Percentiles rank a stretch among this genome's conserved stretches.
Evolutionary conservation across 2,797 vertebrate species (phyloP).

Genomic region (Meriones psammophilus): DNA sequence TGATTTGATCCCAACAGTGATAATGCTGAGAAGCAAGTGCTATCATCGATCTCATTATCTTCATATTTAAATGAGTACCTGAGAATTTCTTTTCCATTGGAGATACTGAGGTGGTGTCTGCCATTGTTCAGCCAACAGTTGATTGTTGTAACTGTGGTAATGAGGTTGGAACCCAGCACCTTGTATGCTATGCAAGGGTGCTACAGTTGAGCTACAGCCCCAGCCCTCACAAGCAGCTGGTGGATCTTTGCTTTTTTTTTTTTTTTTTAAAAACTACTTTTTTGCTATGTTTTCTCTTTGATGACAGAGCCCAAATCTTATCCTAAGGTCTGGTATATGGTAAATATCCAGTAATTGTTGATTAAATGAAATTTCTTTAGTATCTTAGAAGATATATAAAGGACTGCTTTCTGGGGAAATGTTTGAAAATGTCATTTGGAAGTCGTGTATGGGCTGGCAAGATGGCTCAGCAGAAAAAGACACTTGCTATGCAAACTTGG

Average conservation of each 20-base stretch:
- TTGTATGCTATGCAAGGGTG: neutral
- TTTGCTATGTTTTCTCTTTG: constrained; percentile 37
- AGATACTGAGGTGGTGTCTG: constrained; percentile 19
- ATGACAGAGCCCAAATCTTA: neutral
- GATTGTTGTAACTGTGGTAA: neutral
- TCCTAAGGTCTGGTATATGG: neutral
- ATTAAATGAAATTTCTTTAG: constrained; percentile 33
- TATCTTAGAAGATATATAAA: neutral
- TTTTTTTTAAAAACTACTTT: neutral
- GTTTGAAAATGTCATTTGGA: constrained; percentile 16
- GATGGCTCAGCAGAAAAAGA: neutral
- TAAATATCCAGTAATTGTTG: constrained; percentile 1
- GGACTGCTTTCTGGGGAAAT: constrained; percentile 4
- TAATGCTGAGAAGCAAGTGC: constrained; percentile 21
- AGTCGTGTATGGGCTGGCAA: neutral
- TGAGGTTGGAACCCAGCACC: neutral
- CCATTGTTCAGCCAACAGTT: constrained; percentile 11
- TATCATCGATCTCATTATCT: neutral
- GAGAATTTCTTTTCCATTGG: constrained; percentile 24
- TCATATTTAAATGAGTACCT: constrained; percentile 42
- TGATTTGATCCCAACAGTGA: neutral
- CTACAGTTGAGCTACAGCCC: neutral
- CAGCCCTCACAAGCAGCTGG: neutral
- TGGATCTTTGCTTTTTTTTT: constrained; percentile 5
- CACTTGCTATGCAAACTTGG: neutral